Base-by-base conservation (phyloP, 2,888 invertebrate species). In the Frankliniella intonsa region DNA sequence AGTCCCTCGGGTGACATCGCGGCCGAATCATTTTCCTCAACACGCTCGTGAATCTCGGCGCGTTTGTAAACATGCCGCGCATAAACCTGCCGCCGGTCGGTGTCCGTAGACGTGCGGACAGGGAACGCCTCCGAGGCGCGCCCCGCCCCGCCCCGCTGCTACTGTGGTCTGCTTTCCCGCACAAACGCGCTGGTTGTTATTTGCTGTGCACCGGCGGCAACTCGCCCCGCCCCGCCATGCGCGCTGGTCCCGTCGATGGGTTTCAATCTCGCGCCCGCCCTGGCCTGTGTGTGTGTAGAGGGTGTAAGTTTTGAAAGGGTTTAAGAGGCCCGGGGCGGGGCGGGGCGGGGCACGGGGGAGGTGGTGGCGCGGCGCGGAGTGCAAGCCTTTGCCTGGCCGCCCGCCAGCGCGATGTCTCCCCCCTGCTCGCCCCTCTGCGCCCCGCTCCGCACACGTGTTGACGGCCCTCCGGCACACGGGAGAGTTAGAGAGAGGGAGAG, bases 41-140 rank as follows among this genome's bases (percentile, higher is more conserved):
- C 62, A 17, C 69, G 69, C 22, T 12, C 69, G 69, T 76, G 69
- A 8, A 22, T 76, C 69, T 19, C 55, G 2, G 14, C 55, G 55
- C 22, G 69, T 76, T 76, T 76, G 69, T 76, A 76, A 76, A 76
- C 69, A 76, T 76, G 69, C 69, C 69, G 22, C 62, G 62, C n/a
- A 62, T 62, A 62, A 55, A 62, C 62, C 3, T 7, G 12, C 12
- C 19, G 62, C 19, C 62, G 14, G 62, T n/a, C 17, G 62, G n/a
- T n/a, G n/a, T n/a, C n/a, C 14, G 17, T 62, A 55, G 55, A 55
- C 55, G 14, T 55, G 55, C 55, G 17, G 55, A 7, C 7, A 17
- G 62, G 17, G 62, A 62, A 62, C 17, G 14, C 7, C 8, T 14
- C 55, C 10, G 55, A 55, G 19, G 55, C 14, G 55, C 3, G 55